Evolutionary conservation across 2,113 vertebrate genomes (phyloP).

Genomic region (Cyprinodon brontotheroides): DNA sequence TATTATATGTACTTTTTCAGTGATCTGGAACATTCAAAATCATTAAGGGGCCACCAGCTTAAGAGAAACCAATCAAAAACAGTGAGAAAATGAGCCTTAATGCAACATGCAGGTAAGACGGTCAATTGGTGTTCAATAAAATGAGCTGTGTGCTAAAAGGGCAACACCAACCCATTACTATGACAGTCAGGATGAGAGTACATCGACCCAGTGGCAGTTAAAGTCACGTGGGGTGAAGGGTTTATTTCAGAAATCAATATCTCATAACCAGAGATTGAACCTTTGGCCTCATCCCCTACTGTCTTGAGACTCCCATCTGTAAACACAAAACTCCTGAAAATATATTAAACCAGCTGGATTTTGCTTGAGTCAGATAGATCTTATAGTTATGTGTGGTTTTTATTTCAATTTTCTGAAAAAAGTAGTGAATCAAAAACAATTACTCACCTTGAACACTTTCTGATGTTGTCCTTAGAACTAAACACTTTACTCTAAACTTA

Average conservation of each 20-base stretch:
- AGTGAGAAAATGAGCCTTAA: neutral
- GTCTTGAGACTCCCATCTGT: neutral
- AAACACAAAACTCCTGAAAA: neutral
- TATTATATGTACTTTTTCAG: neutral
- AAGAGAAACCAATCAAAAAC: neutral
- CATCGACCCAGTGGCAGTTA: neutral
- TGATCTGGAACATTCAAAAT: neutral
- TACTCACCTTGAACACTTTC: neutral
- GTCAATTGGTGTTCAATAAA: neutral
- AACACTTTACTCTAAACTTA: no score
- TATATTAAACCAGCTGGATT: neutral
- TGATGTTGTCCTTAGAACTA: no score
- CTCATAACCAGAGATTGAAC: constrained; percentile 1
- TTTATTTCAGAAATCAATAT: neutral
- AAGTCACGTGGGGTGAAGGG: neutral
- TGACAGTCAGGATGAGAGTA: neutral
- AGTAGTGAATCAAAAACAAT: neutral
- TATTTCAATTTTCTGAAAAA: neutral
- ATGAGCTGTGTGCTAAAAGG: neutral
- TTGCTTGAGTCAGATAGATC: neutral
- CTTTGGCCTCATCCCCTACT: neutral
- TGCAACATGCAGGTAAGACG: neutral
- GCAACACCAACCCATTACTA: neutral
- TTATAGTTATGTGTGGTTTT: neutral
- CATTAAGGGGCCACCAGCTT: constrained; percentile 34